Conservation (phyloP, 64 coral and sea anemone species). For the Montipora sp. region DNA sequence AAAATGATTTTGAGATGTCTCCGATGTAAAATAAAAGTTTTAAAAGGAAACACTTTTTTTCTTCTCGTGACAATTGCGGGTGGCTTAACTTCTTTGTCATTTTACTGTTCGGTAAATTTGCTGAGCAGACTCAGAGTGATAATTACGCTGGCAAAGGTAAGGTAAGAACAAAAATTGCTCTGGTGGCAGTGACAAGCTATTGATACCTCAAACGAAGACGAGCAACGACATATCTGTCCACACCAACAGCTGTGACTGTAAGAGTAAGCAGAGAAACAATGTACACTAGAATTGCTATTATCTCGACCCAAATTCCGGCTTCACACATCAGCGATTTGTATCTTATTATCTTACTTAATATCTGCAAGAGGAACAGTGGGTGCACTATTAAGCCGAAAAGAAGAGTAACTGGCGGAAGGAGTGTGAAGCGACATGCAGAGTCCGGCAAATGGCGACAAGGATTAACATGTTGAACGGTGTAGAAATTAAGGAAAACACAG, state of each 20-base stretch:
- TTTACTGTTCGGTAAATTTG: constrained; percentile 23
- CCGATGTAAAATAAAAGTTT: no score
- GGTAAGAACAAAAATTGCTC: not conserved
- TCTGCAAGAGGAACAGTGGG: not conserved
- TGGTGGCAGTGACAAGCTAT: not conserved
- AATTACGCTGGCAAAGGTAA: constrained; percentile 6
- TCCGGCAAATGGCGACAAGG: not conserved
- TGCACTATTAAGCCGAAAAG: constrained; percentile 17
- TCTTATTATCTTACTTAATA: constrained; percentile 1
- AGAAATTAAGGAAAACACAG: not conserved
- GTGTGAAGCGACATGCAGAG: constrained; percentile 18
- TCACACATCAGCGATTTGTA: not conserved
- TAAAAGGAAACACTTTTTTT: no score
- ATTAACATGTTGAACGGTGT: constrained; percentile 9
- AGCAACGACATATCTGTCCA: constrained; percentile 11
- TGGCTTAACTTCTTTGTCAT: no score
- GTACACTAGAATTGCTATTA: not conserved
- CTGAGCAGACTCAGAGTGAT: not conserved
- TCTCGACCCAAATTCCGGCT: not conserved
- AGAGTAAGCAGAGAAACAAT: constrained; percentile 8
- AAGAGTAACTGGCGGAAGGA: constrained; percentile 1
- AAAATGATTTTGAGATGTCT: no score
- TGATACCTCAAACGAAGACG: constrained; percentile 34
- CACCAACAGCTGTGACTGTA: constrained; percentile 23
- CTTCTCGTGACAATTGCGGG: no score